Percentiles rank a stretch among this genome's conserved stretches.
phyloP scores from a whole-genome alignment of 2,888 invertebrate species.

The Alcis repandata region DNA sequence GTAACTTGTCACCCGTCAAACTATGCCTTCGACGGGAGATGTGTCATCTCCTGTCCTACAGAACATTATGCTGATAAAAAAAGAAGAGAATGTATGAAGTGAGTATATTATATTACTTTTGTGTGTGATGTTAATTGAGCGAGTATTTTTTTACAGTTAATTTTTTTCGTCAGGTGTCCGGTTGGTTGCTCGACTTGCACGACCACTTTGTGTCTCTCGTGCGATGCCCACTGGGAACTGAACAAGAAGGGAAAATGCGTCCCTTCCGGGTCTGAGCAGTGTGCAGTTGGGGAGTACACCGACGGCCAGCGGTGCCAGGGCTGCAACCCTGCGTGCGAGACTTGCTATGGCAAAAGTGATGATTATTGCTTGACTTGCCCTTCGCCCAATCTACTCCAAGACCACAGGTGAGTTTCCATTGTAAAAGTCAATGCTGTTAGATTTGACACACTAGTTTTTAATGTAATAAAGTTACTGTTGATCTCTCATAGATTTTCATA shows the following conservation, averaged over 20 bases:
- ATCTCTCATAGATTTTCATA: no score
- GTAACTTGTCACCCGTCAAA: slow-evolving; percentile 92
- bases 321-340: slow-evolving; percentile 93
- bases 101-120: slow-evolving; percentile 50
- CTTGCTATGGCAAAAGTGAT: slow-evolving; percentile 93
- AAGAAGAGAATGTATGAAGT: slow-evolving; percentile 92
- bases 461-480: no score
- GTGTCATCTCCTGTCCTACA: slow-evolving; percentile 90
- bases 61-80: slow-evolving; percentile 92
- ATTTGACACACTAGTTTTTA: no score
- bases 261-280: slow-evolving; percentile 89
- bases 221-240: slow-evolving; percentile 91
- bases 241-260: slow-evolving; percentile 92
- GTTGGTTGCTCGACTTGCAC: slow-evolving; percentile 92
- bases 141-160: slow-evolving; percentile 20
- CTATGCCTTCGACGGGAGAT: slow-evolving; percentile 90
- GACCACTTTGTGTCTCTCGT: slow-evolving; percentile 90
- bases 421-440: neutral
- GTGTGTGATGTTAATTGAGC: neutral
- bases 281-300: slow-evolving; percentile 88
- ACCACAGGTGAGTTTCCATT: slow-evolving; percentile 71
- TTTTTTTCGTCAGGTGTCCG: slow-evolving; percentile 85
- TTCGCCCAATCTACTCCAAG: slow-evolving; percentile 90
- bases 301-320: slow-evolving; percentile 89
- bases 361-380: slow-evolving; percentile 91